Conservation (phyloP, 1,140 invertebrate genomes). For the Drosophila simulans region DNA sequence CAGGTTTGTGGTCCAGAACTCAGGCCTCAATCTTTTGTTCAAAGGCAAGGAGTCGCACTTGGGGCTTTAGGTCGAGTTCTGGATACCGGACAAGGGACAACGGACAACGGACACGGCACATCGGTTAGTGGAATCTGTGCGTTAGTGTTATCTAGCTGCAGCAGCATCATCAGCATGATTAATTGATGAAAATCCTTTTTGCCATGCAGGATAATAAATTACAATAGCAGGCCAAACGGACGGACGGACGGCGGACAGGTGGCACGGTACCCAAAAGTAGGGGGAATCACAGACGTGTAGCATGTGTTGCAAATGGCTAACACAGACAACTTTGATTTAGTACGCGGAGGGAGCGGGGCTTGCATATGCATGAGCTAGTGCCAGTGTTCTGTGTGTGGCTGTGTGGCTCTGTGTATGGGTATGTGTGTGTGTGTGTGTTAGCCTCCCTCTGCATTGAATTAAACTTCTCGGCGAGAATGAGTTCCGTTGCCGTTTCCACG, state of each 20-base stretch:
- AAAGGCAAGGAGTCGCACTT: neutral
- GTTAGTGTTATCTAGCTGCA: constrained; percentile 67
- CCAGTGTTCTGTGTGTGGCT: neutral
- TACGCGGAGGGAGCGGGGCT: constrained; percentile 18
- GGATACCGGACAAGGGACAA: constrained; percentile 1
- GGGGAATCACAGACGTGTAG: constrained; percentile 38
- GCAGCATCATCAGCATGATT: constrained; percentile 77
- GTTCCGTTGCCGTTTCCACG: constrained; percentile 29
- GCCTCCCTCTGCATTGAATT: constrained; percentile 42
- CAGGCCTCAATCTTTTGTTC: constrained; percentile 20
- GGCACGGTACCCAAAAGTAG: constrained; percentile 6
- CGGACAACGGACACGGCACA: neutral
- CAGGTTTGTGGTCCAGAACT: constrained; percentile 22
- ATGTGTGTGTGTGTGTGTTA: neutral
- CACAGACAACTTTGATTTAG: constrained; percentile 56
- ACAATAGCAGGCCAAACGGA: constrained; percentile 51
- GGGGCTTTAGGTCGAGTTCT: constrained; percentile 5
- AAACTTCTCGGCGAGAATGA: constrained; percentile 53
- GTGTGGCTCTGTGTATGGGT: too few species aligned
- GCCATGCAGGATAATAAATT: constrained; percentile 82
- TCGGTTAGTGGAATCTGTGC: constrained; percentile 11
- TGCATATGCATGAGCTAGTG: constrained; percentile 47
- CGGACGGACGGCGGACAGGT: constrained; percentile 19
- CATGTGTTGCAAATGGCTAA: constrained; percentile 60
- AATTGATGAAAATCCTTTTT: constrained; percentile 83